Conservation (phyloP, 2,113 vertebrate species). For the Ardeotis arabs region DNA sequence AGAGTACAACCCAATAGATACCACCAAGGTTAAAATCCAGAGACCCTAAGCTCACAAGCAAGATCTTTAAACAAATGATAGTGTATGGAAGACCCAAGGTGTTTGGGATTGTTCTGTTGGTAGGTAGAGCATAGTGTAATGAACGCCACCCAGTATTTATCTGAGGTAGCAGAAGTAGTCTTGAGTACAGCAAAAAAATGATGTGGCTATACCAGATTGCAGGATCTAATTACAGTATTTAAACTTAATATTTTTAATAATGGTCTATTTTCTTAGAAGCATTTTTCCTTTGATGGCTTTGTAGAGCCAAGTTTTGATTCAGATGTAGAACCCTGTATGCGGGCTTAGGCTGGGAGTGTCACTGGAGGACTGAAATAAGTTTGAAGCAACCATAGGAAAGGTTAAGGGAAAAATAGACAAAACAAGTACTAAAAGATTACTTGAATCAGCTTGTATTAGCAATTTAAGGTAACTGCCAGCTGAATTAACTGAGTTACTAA, state of each 20-base stretch:
- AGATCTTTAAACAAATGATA: background rate
- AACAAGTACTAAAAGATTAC: background rate
- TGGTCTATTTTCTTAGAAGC: background rate
- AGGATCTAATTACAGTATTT: background rate
- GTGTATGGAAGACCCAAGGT: background rate
- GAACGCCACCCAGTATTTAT: background rate
- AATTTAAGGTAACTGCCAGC: background rate
- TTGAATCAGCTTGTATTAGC: background rate
- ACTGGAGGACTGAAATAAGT: background rate
- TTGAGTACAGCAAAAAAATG: background rate
- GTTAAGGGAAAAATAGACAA: background rate
- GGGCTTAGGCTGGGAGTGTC: rapidly evolving
- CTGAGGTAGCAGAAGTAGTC: background rate
- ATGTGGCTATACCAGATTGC: background rate
- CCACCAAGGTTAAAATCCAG: background rate
- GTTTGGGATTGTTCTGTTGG: rapidly evolving
- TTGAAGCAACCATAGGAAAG: background rate
- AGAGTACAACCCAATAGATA: background rate
- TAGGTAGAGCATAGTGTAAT: background rate
- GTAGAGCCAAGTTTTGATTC: background rate
- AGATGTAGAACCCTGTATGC: background rate
- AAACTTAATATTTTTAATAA: background rate
- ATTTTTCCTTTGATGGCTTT: background rate
- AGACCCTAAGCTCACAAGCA: background rate
- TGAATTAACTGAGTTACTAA: background rate